These are phyloP conservation scores for Gymnogyps californianus DNA, from an alignment of 2,113 vertebrate species.

Conservation along the genomic window DNA sequence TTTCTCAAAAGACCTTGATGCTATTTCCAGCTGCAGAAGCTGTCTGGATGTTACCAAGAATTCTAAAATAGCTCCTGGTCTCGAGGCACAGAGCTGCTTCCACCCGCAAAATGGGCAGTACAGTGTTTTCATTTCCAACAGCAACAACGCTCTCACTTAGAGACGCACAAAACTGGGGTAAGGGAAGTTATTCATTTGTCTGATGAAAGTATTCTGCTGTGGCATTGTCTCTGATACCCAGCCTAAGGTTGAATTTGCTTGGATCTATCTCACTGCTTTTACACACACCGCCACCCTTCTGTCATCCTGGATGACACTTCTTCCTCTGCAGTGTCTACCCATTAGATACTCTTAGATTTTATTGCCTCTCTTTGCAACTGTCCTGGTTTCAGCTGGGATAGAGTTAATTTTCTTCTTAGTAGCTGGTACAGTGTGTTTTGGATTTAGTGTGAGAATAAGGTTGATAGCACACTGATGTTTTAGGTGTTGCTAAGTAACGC, in stretches of 20 bases:
- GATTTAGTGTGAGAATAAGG: no score
- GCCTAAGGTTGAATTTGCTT: neutral
- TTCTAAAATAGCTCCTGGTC: neutral
- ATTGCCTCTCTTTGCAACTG: neutral
- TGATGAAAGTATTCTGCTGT: neutral
- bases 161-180: neutral
- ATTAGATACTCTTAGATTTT: neutral
- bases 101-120: neutral
- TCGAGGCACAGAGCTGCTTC: neutral
- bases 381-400: no score
- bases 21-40: conserved; percentile 12
- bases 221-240: neutral
- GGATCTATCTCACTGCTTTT: neutral
- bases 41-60: neutral
- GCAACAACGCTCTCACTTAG: neutral
- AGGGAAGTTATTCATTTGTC: neutral
- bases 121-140: neutral
- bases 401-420: no score
- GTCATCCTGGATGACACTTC: neutral
- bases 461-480: no score
- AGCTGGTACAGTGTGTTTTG: no score
- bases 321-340: neutral
- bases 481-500: no score
- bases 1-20: neutral
- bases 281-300: neutral